Base-by-base conservation (phyloP, 2,113 vertebrate genomes). In the Climacteris rufus region DNA sequence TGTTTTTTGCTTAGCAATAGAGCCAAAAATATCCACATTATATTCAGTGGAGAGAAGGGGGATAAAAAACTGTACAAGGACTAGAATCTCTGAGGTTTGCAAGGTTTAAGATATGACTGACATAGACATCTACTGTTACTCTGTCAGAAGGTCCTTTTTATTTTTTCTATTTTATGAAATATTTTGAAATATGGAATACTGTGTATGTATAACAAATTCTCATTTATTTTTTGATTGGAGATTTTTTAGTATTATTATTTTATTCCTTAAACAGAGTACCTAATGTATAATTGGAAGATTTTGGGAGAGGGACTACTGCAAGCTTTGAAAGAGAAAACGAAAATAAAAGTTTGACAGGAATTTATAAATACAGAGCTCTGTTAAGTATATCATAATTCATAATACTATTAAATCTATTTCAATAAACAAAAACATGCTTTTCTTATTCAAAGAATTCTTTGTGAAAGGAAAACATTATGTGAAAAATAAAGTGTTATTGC, bases 401-500 rank as follows among this genome's bases (percentile, higher is more conserved):
- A 98, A 98, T 97, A 97, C 95, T 97, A 96, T 98, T 98, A 98
- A 98, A 98, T 98, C 97, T 97, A 97, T 98, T 98, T 98, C 97
- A 97, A 98, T 98, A 98, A 98, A 98, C 97, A 98, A 98, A 98
- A 98, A 97, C 98, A 98, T 96, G 97, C 91, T 96, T 98, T 97
- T 97, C 97, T 97, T 97, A 96, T 97, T 96, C 97, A 97, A 95
- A 94, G 93, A 97, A 98, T 97, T 98, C 97, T 98, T 97, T 97
- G 97, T 98, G 98, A 98, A 98, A 98, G 97, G 96, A 98, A 98
- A 98, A 98, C 98, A 98, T 98, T 98, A 98, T 98, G 98, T 98
- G 99, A 98, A 98, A 98, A 99, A 99, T 99, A 99, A 99, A 98
- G 98, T 98, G 98, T 98, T 98, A 98, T 98, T 98, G 97, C 97